Evolutionary conservation across 2,113 vertebrate genomes (phyloP).

Genomic region (Mormoops blainvillei): DNA sequence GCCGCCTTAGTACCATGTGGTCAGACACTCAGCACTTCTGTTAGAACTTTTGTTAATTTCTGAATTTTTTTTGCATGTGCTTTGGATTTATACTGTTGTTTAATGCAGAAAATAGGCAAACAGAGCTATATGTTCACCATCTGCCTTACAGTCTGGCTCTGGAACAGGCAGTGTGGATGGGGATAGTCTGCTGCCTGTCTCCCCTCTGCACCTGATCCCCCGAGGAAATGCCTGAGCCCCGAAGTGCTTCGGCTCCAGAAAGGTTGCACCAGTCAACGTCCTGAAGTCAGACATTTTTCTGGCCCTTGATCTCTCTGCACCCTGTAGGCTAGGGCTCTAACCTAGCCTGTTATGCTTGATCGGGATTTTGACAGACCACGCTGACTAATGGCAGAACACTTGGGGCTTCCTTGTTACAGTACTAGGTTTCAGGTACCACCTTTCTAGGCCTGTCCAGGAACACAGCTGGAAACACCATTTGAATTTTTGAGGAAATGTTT

Average conservation of each 20-base stretch:
- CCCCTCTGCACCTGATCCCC: not conserved
- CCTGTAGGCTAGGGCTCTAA: not conserved
- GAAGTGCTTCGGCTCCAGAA: not conserved
- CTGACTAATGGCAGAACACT: not conserved
- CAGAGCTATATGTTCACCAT: not conserved
- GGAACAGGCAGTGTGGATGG: not conserved
- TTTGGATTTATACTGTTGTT: not conserved
- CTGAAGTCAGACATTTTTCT: not conserved
- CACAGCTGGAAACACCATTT: not conserved
- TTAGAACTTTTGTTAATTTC: not conserved
- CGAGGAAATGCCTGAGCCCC: not conserved
- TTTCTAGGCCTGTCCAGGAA: no score
- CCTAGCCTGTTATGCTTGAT: not conserved
- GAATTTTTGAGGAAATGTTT: not conserved
- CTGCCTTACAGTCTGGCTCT: not conserved
- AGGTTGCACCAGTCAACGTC: not conserved
- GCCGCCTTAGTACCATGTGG: not conserved
- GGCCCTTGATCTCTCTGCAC: not conserved
- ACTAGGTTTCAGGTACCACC: not conserved
- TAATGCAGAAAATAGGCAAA: not conserved
- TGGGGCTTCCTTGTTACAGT: not conserved
- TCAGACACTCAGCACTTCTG: not conserved
- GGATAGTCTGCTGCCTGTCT: not conserved
- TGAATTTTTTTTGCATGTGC: not conserved
- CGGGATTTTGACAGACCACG: not conserved